Evolutionary conservation across 64 coral and sea anemone genomes (phyloP), one percentile per base, ranked within the genome.

Genomic region (Pocillopora damicornis): DNA sequence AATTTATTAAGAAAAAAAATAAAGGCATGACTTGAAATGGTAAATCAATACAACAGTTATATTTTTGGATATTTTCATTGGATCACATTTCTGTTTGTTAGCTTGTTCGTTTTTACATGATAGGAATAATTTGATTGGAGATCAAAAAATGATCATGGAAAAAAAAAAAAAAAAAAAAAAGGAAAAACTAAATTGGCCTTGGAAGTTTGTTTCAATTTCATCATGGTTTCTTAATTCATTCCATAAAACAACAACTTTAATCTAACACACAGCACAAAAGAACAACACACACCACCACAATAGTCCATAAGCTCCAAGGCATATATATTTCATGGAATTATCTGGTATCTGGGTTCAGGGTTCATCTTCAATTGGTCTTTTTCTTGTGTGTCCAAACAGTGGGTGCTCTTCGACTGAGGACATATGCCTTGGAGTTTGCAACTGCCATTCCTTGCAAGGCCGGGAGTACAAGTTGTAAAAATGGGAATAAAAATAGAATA

Each of bases 381-480:
- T 57, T 71, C 37, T n/a, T 67, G 2, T 0, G 36, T 72, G 23
- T 58, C 81, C 81, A 84, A 25, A 25, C 38, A 20, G 20, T 58
- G 34, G 80, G 63, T 45, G 35, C 4, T 13, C 17, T 84, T 57
- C 71, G 0, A 26, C 60, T 60, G 9, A 5, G 9, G 60, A 13
- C 7, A 22, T 42, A 84, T 25, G 37, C 81, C 81, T 84, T 84
- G 35, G 63, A 84, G 37, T 71, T 67, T 15, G 57, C 5, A 25
- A 12, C 81, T 84, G 81, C 81, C 81, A 84, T 84, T 67, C 81
- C 81, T 72, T 72, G 35, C 20, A 58, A 71, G 81, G 81, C 63
- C 71, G 20, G 37, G 35, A 20, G 35, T 67, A 15, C 20, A 5
- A 8, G 67, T 13, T 15, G 26, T 0, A 61, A 25, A 35, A 68